Base-by-base conservation (phyloP, 2,888 invertebrate genomes). In the Ramazzottius varieornatus region DNA sequence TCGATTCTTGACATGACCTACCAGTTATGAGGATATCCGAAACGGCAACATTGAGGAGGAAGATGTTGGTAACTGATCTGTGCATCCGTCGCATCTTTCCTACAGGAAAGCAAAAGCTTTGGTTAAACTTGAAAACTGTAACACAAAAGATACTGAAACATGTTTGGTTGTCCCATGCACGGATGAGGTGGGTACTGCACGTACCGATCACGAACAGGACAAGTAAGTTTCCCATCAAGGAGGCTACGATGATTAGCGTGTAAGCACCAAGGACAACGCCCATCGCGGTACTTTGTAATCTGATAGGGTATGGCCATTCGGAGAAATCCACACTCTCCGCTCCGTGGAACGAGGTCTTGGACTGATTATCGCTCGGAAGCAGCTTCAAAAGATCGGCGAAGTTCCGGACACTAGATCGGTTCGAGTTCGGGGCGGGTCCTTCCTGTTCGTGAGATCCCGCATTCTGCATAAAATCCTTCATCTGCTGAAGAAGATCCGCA, bases 11-110 rank as follows among this genome's bases (percentile, higher is more conserved):
- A 32, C 24, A 32, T 24, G 16, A 63, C 24, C 24, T 16, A 40
- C 40, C n/a, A 8, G 73, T 73, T 70, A 74, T 72, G 24, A 73
- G 66, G 2, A 73, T 67, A 67, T 74, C 73, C 0, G 80, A 79
- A 1, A 79, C 72, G 1, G 80, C 80, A 67, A 81, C 72, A 69
- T 81, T 81, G 29, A 79, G 78, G 67, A 81, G 78, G 71, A 81
- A 80, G 29, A 79, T 76, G 70, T 81, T 80, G 0, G 81, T 81
- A 63, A 80, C 75, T 0, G 80, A n/a, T n/a, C n/a, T 79, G 69
- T 80, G 79, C 77, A 81, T 78, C 65, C 76, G 71, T 69, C 77
- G 74, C 69, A 79, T 80, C 32, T 77, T 72, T n/a, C n/a, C n/a
- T n/a, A n/a, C n/a, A n/a, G n/a, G n/a, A n/a, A n/a, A n/a, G n/a